phyloP scores from a whole-genome alignment of 2,797 vertebrate species.

The Chaunax sp. region DNA sequence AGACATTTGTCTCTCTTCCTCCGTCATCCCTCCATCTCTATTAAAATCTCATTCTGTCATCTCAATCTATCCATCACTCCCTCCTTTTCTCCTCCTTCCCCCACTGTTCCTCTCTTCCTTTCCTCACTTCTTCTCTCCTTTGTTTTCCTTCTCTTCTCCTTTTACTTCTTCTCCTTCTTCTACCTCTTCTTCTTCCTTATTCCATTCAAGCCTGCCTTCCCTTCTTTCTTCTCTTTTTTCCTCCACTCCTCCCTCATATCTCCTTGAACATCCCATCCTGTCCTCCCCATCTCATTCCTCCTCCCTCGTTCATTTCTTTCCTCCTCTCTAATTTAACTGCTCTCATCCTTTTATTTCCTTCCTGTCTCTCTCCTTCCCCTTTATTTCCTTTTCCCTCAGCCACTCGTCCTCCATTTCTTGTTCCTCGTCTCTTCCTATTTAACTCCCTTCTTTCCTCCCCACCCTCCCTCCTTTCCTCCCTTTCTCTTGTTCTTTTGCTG shows the following conservation, averaged over 20 bases:
- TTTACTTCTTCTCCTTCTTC: background rate
- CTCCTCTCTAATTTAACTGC: background rate
- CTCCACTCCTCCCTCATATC: background rate
- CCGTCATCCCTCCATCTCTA: conserved; percentile 20
- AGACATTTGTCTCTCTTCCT: conserved; percentile 21
- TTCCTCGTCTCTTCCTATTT: too few relatives aligned
- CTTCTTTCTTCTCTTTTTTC: background rate
- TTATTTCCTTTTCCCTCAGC: background rate
- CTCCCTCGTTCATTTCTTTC: background rate
- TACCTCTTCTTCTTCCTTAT: background rate
- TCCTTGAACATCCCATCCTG: background rate
- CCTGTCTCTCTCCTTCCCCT: too few relatives aligned
- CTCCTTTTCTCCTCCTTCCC: background rate
- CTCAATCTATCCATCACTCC: conserved; percentile 10
- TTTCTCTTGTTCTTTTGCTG: too few relatives aligned
- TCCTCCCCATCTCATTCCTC: background rate
- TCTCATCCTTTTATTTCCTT: background rate
- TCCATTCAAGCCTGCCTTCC: too few relatives aligned
- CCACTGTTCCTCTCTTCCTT: background rate
- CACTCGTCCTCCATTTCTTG: background rate
- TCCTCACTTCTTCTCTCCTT: too few relatives aligned
- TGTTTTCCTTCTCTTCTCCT: too few relatives aligned
- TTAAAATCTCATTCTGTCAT: conserved; percentile 33
- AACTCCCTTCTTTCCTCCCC: background rate
- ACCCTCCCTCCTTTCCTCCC: background rate